Percentiles rank a stretch among this genome's conserved stretches.
Conservation (phyloP, 2,797 vertebrate species). For the Bradypus variegatus region DNA sequence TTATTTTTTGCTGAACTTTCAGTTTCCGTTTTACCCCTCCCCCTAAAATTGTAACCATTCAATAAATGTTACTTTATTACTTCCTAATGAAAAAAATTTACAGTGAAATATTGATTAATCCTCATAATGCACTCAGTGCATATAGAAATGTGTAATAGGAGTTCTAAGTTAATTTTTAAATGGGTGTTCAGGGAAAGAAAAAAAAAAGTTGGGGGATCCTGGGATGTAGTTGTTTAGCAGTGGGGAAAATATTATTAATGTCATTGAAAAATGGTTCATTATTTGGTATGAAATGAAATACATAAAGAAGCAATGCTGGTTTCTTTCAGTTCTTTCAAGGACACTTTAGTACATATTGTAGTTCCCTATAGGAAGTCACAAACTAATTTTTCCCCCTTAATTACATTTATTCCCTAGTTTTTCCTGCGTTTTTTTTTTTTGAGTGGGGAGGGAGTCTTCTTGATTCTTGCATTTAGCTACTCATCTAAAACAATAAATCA, state of each 20-base stretch:
- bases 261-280: slow-evolving; percentile 26
- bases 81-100: not conserved
- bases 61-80: not conserved
- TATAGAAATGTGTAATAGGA: slow-evolving; percentile 16
- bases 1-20: not conserved
- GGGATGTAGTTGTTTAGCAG: not conserved
- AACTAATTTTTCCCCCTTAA: not conserved
- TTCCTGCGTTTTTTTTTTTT: not conserved
- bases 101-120: slow-evolving; percentile 42
- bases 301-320: not conserved
- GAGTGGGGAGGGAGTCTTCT: not conserved
- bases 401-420: slow-evolving; percentile 17
- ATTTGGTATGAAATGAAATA: slow-evolving; percentile 1
- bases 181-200: not conserved
- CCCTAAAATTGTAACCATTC: not conserved
- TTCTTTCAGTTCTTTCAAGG: not conserved
- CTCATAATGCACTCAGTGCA: slow-evolving; percentile 13
- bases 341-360: not conserved
- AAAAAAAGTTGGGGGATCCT: not conserved
- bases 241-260: not conserved
- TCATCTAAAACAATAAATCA: not conserved
- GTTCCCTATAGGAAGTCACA: not conserved
- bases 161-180: slow-evolving; percentile 26
- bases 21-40: not conserved
- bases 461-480: not conserved